Conservation (phyloP, 2,888 invertebrate genomes). For the Trissolcus brochymenae region DNA sequence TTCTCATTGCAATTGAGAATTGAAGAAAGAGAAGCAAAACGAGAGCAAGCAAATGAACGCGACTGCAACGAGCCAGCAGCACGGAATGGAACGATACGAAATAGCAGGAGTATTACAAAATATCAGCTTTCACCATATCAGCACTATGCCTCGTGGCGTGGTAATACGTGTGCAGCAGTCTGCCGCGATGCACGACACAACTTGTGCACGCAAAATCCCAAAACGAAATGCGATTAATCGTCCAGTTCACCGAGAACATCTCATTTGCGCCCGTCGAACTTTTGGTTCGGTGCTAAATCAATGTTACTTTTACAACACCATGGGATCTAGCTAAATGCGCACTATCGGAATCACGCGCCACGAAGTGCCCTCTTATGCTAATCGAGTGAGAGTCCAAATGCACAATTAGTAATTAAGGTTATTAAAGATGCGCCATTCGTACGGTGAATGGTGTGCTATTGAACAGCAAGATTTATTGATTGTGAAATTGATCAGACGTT, state of each 20-base stretch:
- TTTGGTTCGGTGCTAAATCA: constrained; percentile 31
- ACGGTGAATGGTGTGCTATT: constrained; percentile 1
- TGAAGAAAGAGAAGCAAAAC: constrained; percentile 53
- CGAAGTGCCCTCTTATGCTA: constrained; percentile 38
- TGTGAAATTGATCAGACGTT: constrained; percentile 3
- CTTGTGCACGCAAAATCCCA: constrained; percentile 55
- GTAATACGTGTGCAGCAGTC: constrained; percentile 40
- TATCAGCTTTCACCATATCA: constrained; percentile 77
- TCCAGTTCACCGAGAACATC: constrained; percentile 45
- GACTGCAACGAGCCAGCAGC: constrained; percentile 65
- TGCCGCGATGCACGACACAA: constrained; percentile 41
- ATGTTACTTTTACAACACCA: constrained; percentile 29
- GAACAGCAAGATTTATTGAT: constrained; percentile 6
- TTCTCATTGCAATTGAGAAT: constrained; percentile 30
- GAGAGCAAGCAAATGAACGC: constrained; percentile 57
- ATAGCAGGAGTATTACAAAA: constrained; percentile 75
- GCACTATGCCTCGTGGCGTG: constrained; percentile 57
- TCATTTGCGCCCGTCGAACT: constrained; percentile 38
- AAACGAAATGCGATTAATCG: constrained; percentile 46
- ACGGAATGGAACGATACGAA: constrained; percentile 72
- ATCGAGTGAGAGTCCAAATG: constrained; percentile 39
- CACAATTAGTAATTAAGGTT: constrained; percentile 46
- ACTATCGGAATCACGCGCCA: constrained; percentile 21
- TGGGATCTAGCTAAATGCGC: constrained; percentile 20
- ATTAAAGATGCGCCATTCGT: constrained; percentile 46